These are phyloP conservation scores for Drosophila prolongata DNA, from an alignment of 2,888 invertebrate genomes.

Conservation along the genomic window DNA sequence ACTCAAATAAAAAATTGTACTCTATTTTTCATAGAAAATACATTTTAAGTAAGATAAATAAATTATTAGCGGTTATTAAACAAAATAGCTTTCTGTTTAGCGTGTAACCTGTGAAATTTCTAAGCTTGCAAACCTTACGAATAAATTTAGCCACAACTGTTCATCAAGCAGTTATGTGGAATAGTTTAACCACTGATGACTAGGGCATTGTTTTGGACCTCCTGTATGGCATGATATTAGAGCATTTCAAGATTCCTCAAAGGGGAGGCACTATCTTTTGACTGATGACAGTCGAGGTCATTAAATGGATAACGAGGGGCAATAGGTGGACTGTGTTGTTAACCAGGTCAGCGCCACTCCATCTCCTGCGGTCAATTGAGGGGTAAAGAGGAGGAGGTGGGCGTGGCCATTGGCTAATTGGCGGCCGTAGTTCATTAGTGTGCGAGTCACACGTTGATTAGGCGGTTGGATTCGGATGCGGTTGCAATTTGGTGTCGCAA, in stretches of 20 bases:
- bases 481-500: conserved; percentile 55
- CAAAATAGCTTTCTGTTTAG: too few species aligned
- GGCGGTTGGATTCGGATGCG: conserved; percentile 38
- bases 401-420: conserved; percentile 51
- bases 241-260: conserved; percentile 8
- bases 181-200: not conserved
- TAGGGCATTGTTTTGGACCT: not conserved
- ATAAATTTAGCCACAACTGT: not conserved
- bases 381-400: conserved; percentile 11
- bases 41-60: too few species aligned
- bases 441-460: conserved; percentile 44
- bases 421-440: conserved; percentile 53
- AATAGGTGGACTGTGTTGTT: not conserved
- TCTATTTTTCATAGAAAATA: too few species aligned
- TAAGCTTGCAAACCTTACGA: not conserved
- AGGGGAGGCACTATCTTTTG: conserved; percentile 11
- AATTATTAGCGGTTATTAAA: too few species aligned
- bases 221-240: not conserved
- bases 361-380: conserved; percentile 18
- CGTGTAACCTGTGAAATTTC: not conserved
- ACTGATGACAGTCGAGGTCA: conserved; percentile 25
- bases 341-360: conserved; percentile 8
- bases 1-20: too few species aligned
- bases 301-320: conserved; percentile 3
- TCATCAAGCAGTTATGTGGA: not conserved